Evolutionary conservation across 2,888 invertebrate species (phyloP).

Genomic region (Cheilosia vulpina): DNA sequence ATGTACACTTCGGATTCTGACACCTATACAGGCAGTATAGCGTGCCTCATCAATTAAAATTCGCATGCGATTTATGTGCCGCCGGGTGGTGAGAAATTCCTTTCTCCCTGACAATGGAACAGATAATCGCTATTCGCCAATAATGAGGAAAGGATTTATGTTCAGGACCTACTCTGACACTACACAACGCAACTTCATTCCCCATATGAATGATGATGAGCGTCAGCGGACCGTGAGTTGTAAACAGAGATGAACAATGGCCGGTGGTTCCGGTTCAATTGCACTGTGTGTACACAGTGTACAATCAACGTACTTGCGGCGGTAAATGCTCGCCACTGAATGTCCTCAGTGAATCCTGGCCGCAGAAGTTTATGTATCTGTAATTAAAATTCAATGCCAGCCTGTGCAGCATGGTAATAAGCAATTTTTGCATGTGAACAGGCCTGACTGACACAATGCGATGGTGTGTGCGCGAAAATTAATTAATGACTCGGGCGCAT

Average conservation of each 20-base stretch:
- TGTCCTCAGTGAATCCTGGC: conserved; percentile 8
- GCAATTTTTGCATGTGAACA: conserved; percentile 32
- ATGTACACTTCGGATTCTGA: conserved; percentile 35
- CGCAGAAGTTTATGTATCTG: conserved; percentile 25
- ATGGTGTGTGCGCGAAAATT: neutral
- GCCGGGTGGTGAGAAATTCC: neutral
- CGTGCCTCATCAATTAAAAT: conserved; percentile 4
- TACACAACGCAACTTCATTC: neutral
- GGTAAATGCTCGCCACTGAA: neutral
- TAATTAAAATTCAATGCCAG: conserved; percentile 59
- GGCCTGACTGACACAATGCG: neutral
- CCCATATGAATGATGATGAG: too few relatives aligned
- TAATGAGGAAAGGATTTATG: conserved; percentile 14
- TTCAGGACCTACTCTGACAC: conserved; percentile 1
- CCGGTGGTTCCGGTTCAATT: neutral
- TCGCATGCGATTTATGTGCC: neutral
- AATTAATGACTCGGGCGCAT: conserved; percentile 5
- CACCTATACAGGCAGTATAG: neutral
- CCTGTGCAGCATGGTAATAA: conserved; percentile 35
- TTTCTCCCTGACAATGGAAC: conserved; percentile 14
- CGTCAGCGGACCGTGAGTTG: conserved; percentile 9
- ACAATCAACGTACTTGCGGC: conserved; percentile 4
- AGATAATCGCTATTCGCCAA: conserved; percentile 3
- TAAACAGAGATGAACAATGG: conserved; percentile 9
- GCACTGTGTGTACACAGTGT: neutral